Evolutionary conservation across 2,888 invertebrate genomes (phyloP), one percentile per base, ranked within the genome.

Genomic region (Quadroppia sp.): DNA sequence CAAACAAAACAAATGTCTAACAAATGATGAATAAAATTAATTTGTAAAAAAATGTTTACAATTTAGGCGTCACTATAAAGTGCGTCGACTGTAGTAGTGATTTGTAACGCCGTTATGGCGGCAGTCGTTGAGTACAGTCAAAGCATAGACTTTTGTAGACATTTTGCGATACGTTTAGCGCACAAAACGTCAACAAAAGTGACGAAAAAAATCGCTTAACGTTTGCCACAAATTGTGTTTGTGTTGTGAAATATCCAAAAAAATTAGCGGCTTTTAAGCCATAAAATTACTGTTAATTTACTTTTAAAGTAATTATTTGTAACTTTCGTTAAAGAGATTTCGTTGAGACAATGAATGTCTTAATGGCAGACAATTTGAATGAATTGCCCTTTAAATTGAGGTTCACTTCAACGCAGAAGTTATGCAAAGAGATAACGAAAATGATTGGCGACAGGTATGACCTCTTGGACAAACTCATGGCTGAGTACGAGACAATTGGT

Each of bases 351-450:
- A 36, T 64, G 36, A 20, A 7, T n/a, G 36, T 4, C 2, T 15
- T 28, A 1, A 25, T 42, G 15, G 13, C 15, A 9, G 42, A 69
- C 13, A 30, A 74, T 40, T 40, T 74, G 4, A 74, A 74, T 59
- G 28, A 56, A 1, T 53, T 74, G 70, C 74, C 74, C 1, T 74
- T 74, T 61, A 74, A 74, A 28, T 71, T 74, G 42, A 48, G 74
- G 40, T 74, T 74, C 56, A 64, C 71, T 15, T 36, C 40, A 11
- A 56, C 56, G 2, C 36, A 71, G 32, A 74, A 74, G 50, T 59
- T 71, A 23, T 74, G 20, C 40, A 50, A 74, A 45, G 74, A 74
- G 53, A 53, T 74, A 13, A 28, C 9, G 20, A 70, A 61, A 13
- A 32, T 53, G 28, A 61, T 50, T 36, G 1, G 2, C 17, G 50